Percentiles rank a stretch among this genome's conserved stretches.
These are phyloP conservation scores for Ladona fulva DNA, from an alignment of 1,140 invertebrate genomes.

Conservation along the genomic window DNA sequence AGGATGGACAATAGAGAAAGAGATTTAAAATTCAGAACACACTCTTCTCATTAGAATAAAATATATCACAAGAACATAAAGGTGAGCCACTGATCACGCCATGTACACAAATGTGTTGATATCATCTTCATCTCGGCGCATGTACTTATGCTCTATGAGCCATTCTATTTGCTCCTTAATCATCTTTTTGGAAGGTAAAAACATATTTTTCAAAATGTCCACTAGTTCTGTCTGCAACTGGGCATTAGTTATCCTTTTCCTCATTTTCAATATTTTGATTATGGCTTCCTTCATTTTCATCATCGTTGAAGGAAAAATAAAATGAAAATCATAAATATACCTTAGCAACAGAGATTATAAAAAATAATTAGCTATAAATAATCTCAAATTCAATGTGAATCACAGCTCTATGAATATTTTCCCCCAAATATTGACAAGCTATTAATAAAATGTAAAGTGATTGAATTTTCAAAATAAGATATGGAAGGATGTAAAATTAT, in stretches of 20 bases:
- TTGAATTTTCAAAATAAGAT: too few relatives aligned
- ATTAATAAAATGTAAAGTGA: too few relatives aligned
- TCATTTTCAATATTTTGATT: constrained; percentile 97
- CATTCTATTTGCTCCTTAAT: constrained; percentile 99
- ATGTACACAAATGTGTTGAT: constrained; percentile 98
- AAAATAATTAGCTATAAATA: too few relatives aligned
- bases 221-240: constrained; percentile 93
- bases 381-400: too few relatives aligned
- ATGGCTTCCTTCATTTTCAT: constrained; percentile 74
- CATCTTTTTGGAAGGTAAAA: constrained; percentile 96
- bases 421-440: too few relatives aligned
- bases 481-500: too few relatives aligned
- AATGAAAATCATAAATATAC: background rate
- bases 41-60: background rate
- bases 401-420: too few relatives aligned
- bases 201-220: constrained; percentile 98
- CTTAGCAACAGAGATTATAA: too few relatives aligned
- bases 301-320: background rate
- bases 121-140: constrained; percentile 90
- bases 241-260: constrained; percentile 87
- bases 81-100: constrained; percentile 54
- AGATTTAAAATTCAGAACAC: background rate
- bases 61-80: background rate
- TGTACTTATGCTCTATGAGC: constrained; percentile 98
- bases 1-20: background rate